Base-by-base conservation (phyloP, 1,140 invertebrate species). In the Drosophila persimilis region DNA sequence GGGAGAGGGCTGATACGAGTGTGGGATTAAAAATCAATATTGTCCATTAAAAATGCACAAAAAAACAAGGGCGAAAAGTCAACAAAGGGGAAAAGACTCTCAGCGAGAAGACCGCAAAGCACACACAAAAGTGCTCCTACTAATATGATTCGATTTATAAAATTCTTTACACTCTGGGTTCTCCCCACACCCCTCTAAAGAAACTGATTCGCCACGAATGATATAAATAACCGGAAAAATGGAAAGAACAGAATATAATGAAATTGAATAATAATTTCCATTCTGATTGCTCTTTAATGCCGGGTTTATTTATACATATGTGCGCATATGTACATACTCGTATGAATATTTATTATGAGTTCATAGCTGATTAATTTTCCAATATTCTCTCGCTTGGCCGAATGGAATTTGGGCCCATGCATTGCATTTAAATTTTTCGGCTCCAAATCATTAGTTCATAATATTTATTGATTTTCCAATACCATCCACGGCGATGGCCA, bases 321-420 rank as follows among this genome's bases (percentile, higher is more conserved):
- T 54, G 9, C 41, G 53, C 54, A 9, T 45, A 43, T 24, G 22
- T 3, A 1, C 8, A 15, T 35, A 11, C 11, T 15, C 5, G 24
- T 45, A 31, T n/a, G 13, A 54, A 54, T 72, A 61, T 76, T 73
- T 56, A 72, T 69, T 67, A 60, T 60, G 29, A 58, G 58, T 39
- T 56, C 43, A 43, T 29, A 62, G 64, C 64, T 73, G 53, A 69
- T 73, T 73, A 62, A 69, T 69, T 73, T 73, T 47, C 45, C 64
- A 69, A 73, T 73, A 39, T 24, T 57, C 57, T 69, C 50, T 44
- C 54, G 58, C 53, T 56, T 58, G 53, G 62, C 62, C 69, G 51
- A 66, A 54, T 35, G 26, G 48, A 47, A 70, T 45, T 41, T 24
- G 31, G 8, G 9, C 9, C 31, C 31, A 35, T 1, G 31, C 22